Percentiles rank a stretch among this genome's conserved stretches.
Conservation (phyloP, 2,113 vertebrate species). For the Trinectes maculatus region DNA sequence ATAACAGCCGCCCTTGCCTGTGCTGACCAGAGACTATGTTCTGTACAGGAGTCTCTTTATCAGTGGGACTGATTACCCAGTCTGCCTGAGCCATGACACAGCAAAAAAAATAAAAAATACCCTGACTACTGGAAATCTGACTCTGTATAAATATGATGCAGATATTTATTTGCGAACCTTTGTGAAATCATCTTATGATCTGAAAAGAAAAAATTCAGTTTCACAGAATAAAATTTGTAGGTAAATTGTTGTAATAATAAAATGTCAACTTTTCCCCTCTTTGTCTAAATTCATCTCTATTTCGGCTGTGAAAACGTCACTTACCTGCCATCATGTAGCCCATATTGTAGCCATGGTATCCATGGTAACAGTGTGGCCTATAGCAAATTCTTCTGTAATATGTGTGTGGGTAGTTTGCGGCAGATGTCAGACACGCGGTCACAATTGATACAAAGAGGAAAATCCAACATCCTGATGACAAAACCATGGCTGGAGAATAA, state of each 20-base stretch:
- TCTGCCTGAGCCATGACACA: conserved; percentile 1
- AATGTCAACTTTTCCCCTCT: no score
- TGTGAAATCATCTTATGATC: no score
- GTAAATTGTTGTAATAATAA: no score
- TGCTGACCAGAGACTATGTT: conserved; percentile 29
- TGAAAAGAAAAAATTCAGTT: no score
- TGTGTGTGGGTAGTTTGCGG: conserved; percentile 73
- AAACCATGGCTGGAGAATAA: conserved; percentile 54
- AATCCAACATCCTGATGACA: conserved; percentile 45
- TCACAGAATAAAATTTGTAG: no score
- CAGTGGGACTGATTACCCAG: conserved; percentile 24
- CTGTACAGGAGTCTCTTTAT: conserved; percentile 36
- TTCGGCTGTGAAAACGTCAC: conserved; percentile 21
- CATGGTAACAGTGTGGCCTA: conserved; percentile 82
- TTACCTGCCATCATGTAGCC: conserved; percentile 80
- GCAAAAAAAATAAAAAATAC: not conserved
- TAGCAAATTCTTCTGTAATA: conserved; percentile 86
- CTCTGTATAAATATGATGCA: not conserved
- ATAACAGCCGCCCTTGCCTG: conserved; percentile 32
- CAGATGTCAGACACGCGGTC: conserved; percentile 58
- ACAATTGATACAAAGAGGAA: conserved; percentile 71
- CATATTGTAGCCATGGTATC: conserved; percentile 68
- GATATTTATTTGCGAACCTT: no score
- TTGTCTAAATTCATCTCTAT: not conserved
- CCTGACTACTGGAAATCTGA: not conserved